phyloP scores from a whole-genome alignment of 2,113 vertebrate species.

The Eretmochelys imbricata region DNA sequence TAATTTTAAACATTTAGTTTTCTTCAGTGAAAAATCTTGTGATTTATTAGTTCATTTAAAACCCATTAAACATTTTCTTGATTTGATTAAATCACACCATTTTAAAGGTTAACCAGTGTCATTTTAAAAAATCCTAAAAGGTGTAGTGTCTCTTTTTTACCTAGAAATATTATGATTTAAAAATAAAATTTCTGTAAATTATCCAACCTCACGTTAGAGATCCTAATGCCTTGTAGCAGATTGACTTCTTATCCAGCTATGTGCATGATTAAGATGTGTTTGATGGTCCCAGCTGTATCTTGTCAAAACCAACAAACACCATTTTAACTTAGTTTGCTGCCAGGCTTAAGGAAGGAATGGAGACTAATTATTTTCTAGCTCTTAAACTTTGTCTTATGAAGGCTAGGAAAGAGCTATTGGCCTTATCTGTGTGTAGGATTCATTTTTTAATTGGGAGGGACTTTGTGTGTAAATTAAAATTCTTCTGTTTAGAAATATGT shows the following conservation, averaged over 20 bases:
- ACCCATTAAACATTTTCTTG: slow-evolving; percentile 76
- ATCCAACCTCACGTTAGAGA: accelerated
- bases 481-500: accelerated
- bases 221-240: not conserved
- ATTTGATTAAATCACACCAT: slow-evolving; percentile 76
- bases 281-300: not conserved
- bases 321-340: not conserved
- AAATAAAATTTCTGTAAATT: not conserved
- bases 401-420: not conserved
- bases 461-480: accelerated
- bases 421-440: not conserved
- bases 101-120: slow-evolving; percentile 76
- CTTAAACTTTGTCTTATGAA: not conserved
- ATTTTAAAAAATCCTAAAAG: slow-evolving; percentile 71
- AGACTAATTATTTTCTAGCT: not conserved
- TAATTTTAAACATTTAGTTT: slow-evolving; percentile 50
- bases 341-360: not conserved
- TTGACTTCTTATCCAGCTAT: not conserved
- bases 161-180: not conserved
- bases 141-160: slow-evolving; percentile 49
- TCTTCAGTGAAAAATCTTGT: slow-evolving; percentile 58
- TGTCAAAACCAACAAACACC: not conserved
- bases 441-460: not conserved
- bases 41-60: slow-evolving; percentile 80
- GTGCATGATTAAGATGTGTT: not conserved